These are phyloP conservation scores for Hylaea fasciaria DNA, from an alignment of 2,888 invertebrate genomes.

Conservation along the genomic window DNA sequence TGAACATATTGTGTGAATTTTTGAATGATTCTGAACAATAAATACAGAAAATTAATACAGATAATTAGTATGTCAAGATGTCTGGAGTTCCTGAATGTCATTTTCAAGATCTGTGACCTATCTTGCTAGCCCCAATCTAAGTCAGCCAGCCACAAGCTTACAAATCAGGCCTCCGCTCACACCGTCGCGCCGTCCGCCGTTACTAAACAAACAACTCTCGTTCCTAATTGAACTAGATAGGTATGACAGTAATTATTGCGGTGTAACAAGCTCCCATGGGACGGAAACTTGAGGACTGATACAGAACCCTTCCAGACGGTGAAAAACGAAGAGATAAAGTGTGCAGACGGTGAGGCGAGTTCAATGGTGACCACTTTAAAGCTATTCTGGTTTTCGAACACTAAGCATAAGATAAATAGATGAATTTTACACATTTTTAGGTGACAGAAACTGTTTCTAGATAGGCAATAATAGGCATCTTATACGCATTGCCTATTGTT, in stretches of 20 bases:
- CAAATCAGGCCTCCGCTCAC: slow-evolving; percentile 41
- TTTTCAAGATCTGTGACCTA: neutral
- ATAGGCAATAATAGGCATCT: no score
- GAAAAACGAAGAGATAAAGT: slow-evolving; percentile 63
- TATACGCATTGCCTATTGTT: no score
- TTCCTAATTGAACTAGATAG: slow-evolving; percentile 75
- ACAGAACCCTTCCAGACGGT: slow-evolving; percentile 57
- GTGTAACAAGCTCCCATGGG: slow-evolving; percentile 75
- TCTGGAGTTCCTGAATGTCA: neutral
- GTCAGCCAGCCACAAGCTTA: slow-evolving; percentile 25
- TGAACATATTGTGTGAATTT: no score
- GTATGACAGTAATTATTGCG: slow-evolving; percentile 75
- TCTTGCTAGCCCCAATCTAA: slow-evolving; percentile 17
- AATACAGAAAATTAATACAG: no score
- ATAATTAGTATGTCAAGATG: no score
- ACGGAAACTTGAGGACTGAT: slow-evolving; percentile 46
- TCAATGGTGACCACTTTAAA: slow-evolving; percentile 14
- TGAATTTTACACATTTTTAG: neutral
- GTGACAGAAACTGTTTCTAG: no score
- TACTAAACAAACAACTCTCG: slow-evolving; percentile 61
- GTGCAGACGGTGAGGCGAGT: slow-evolving; percentile 26
- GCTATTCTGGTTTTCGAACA: neutral
- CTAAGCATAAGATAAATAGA: neutral
- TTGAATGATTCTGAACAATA: no score
- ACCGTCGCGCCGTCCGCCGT: slow-evolving; percentile 55